Conservation (phyloP, 2,888 invertebrate genomes). For the Hemicrepidius hirtus region DNA sequence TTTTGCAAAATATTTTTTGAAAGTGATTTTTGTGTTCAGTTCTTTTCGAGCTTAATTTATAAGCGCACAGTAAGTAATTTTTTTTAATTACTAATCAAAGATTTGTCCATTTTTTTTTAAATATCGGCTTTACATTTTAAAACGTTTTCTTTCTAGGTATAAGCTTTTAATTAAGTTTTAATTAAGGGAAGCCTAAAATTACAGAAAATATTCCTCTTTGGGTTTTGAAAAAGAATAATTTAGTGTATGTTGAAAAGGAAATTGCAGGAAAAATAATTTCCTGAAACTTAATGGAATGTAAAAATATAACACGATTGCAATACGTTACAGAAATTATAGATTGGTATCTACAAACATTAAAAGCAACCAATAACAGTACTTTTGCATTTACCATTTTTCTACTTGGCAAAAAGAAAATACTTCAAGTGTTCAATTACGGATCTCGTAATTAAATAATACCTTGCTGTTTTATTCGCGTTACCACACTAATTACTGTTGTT, state of each 20-base stretch:
- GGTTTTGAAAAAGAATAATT: too few relatives aligned
- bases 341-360: not conserved
- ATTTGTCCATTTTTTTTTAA: too few relatives aligned
- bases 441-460: slow-evolving; percentile 7
- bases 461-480: slow-evolving; percentile 8
- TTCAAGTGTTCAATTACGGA: not conserved
- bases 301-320: not conserved
- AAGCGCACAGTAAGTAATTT: slow-evolving; percentile 28
- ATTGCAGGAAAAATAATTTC: too few relatives aligned
- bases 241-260: too few relatives aligned
- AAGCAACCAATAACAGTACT: slow-evolving; percentile 7
- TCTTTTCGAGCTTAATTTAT: not conserved
- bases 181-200: too few relatives aligned
- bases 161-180: too few relatives aligned
- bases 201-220: too few relatives aligned
- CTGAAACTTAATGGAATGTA: not conserved
- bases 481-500: slow-evolving; percentile 39
- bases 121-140: too few relatives aligned
- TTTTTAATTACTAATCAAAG: not conserved
- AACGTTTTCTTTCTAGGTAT: too few relatives aligned
- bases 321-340: not conserved
- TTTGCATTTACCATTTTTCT: not conserved
- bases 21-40: slow-evolving; percentile 22
- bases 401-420: not conserved
- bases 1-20: not conserved